Evolutionary conservation across 2,888 invertebrate genomes (phyloP), one percentile per base, ranked within the genome.

Genomic region (Lasioglossum zephyrum): DNA sequence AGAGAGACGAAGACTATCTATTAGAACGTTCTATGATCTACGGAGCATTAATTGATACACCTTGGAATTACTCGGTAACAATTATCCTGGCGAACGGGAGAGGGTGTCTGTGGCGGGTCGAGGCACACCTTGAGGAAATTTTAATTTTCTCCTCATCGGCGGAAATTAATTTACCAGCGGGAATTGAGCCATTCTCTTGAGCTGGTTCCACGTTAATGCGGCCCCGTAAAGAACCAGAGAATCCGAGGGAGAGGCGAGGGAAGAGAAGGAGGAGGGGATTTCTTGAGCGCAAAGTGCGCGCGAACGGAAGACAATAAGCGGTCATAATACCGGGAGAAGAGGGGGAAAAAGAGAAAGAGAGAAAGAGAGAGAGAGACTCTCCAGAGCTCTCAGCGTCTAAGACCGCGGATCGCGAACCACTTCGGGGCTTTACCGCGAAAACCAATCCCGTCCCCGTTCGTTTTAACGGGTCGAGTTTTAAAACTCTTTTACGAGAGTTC

Each of bases 401-500:
- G 88, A 88, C 88, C 87, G 83, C 85, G 87, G 82, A 87, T 91
- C 91, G 89, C 85, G 66, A 84, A 83, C 80, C 88, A 88, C 88
- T 90, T 80, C 78, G 81, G 77, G 84, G 90, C 81, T 92, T 92
- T 92, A 90, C 90, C 87, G 88, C 89, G 92, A 92, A 92, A 93
- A 92, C 90, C 92, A 92, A 93, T 93, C 91, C 91, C 73, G 91
- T 91, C 81, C 57, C 81, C 86, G 85, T 89, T 85, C 90, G 86
- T 86, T 90, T 91, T 87, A 88, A 87, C 90, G 85, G 82, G 73
- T 79, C 77, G 81, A 82, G 84, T 90, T 90, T 84, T 89, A 87
- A 89, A 89, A 89, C 90, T 88, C 90, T 89, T 92, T 92, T 91
- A 92, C 90, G 91, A n/a, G 73, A 92, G 90, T 88, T 89, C 84